Conservation (phyloP, 1,140 invertebrate species). For the Trinorchestia longiramus region DNA sequence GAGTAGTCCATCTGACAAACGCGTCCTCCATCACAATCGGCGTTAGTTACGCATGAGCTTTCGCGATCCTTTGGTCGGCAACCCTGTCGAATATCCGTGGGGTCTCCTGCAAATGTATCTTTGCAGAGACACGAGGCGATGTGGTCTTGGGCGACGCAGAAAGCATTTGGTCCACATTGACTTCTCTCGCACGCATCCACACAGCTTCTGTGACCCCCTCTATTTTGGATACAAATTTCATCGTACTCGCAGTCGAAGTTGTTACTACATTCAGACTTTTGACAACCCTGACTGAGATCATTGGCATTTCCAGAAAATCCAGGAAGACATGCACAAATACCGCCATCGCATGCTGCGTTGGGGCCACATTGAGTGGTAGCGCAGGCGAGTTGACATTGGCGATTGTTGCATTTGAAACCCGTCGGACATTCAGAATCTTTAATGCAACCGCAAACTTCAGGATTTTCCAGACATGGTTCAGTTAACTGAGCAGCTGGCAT, state of each 20-base stretch:
- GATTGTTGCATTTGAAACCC: slow-evolving; percentile 78
- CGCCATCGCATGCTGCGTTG: slow-evolving; percentile 82
- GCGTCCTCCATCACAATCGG: slow-evolving; percentile 78
- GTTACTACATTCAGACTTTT: slow-evolving; percentile 79
- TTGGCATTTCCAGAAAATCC: slow-evolving; percentile 84
- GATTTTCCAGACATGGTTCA: slow-evolving; percentile 75
- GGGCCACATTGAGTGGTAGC: slow-evolving; percentile 82
- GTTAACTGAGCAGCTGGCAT: slow-evolving; percentile 72
- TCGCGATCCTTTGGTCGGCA: slow-evolving; percentile 78
- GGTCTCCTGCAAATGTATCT: slow-evolving; percentile 83
- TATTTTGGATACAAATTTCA: slow-evolving; percentile 83
- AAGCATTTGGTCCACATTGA: slow-evolving; percentile 89
- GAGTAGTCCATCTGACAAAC: slow-evolving; percentile 73
- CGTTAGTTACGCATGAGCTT: slow-evolving; percentile 77
- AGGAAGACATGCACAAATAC: slow-evolving; percentile 83
- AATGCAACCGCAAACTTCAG: slow-evolving; percentile 79
- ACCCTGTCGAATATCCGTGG: slow-evolving; percentile 80
- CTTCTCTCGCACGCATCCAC: slow-evolving; percentile 87
- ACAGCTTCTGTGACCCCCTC: slow-evolving; percentile 79
- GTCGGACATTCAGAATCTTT: slow-evolving; percentile 79
- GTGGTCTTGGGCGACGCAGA: slow-evolving; percentile 86
- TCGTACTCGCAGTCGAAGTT: slow-evolving; percentile 83
- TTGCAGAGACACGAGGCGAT: slow-evolving; percentile 86
- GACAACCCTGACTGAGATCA: slow-evolving; percentile 79
- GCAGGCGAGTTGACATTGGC: slow-evolving; percentile 81